Evolutionary conservation across 2,113 vertebrate species (phyloP).

Genomic region (Lophura nycthemera): DNA sequence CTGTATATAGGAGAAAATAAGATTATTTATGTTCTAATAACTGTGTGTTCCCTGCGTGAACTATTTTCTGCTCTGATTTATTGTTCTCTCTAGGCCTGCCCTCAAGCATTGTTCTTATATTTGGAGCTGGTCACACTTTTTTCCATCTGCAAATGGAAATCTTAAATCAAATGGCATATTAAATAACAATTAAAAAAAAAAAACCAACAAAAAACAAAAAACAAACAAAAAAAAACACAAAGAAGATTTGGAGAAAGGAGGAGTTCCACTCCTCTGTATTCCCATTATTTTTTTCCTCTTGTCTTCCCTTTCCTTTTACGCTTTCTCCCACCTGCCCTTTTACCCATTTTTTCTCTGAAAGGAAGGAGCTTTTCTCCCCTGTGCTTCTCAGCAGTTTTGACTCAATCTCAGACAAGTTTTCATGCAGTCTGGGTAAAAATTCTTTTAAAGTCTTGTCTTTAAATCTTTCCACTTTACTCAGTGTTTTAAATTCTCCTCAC

Average conservation of each 20-base stretch:
- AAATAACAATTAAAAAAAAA: not conserved
- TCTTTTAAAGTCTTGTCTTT: not conserved
- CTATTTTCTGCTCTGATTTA: slow-evolving; percentile 47
- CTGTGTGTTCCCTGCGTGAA: slow-evolving; percentile 9
- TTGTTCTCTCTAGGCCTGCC: slow-evolving; percentile 33
- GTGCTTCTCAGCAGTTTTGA: slow-evolving; percentile 8
- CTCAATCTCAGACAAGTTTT: slow-evolving; percentile 21
- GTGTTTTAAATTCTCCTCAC: not conserved
- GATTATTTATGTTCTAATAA: slow-evolving; percentile 49
- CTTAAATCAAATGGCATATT: not conserved
- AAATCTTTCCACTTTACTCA: not conserved
- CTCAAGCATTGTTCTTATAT: slow-evolving; percentile 44
- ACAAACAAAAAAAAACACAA: not conserved
- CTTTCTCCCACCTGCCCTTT: not conserved
- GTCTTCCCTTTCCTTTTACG: not conserved
- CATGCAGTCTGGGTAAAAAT: not conserved
- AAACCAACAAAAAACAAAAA: not conserved
- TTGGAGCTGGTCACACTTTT: not conserved
- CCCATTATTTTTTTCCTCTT: not conserved
- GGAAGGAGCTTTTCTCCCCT: not conserved
- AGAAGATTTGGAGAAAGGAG: not conserved
- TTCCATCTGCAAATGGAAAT: slow-evolving; percentile 52
- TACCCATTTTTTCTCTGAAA: not conserved
- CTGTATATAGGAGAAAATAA: slow-evolving; percentile 25
- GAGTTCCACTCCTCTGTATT: not conserved